Conservation (phyloP, 2,113 vertebrate genomes). For the Benitochromis conjunctus region DNA sequence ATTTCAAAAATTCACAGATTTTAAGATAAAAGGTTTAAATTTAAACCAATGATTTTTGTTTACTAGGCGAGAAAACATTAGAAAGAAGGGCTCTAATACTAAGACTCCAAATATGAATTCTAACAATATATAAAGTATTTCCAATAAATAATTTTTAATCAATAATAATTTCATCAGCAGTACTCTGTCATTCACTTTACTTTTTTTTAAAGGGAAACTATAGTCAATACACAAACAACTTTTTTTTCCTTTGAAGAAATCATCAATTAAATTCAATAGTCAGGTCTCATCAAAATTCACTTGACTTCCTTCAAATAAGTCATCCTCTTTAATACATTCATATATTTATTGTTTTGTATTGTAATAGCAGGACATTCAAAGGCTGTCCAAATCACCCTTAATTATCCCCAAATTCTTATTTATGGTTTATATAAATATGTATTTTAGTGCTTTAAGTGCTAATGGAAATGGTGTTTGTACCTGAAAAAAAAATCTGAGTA, state of each 20-base stretch:
- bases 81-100: neutral
- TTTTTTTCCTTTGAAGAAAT: neutral
- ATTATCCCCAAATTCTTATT: neutral
- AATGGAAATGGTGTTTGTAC: too few relatives aligned
- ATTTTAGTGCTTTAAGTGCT: neutral
- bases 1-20: fast-evolving
- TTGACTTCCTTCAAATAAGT: neutral
- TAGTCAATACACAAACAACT: neutral
- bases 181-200: neutral
- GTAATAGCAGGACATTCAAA: neutral
- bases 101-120: neutral
- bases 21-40: neutral
- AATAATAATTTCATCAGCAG: neutral
- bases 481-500: too few relatives aligned
- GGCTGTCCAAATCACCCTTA: neutral
- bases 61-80: neutral
- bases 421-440: neutral
- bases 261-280: neutral
- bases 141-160: neutral
- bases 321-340: neutral
- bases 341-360: neutral
- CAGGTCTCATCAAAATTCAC: neutral
- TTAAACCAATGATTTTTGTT: neutral
- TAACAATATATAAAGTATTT: neutral
- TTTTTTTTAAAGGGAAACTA: neutral